phyloP scores from a whole-genome alignment of 1,140 invertebrate genomes.

The Meloidogyne exigua region DNA sequence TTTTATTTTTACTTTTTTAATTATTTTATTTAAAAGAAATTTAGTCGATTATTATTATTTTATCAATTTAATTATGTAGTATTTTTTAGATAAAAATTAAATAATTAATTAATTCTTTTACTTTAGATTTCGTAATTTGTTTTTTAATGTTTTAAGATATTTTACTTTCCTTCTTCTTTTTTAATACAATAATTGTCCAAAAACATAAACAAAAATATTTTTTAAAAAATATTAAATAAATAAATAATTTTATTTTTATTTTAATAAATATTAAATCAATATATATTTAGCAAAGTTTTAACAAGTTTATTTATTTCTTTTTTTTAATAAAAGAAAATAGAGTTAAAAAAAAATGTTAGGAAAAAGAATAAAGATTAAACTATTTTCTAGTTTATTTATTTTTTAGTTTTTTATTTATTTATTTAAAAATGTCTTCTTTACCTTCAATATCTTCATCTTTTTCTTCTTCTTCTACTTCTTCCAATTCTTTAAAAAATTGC shows the following conservation, averaged over 20 bases:
- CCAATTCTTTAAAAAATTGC: background rate
- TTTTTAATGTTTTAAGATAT: slow-evolving; percentile 9
- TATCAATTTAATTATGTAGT: background rate
- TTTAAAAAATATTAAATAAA: background rate
- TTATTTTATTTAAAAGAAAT: background rate
- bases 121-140: background rate
- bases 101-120: background rate
- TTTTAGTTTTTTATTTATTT: background rate
- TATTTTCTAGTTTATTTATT: background rate
- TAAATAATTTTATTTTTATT: background rate
- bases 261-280: too few species aligned
- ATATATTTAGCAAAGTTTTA: too few species aligned
- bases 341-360: too few species aligned
- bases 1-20: background rate
- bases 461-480: background rate
- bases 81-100: background rate
- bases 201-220: background rate
- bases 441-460: background rate
- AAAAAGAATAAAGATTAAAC: background rate
- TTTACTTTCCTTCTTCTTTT: too few species aligned
- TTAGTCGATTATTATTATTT: too few species aligned
- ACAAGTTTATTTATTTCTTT: too few species aligned
- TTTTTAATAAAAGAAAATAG: too few species aligned
- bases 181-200: background rate
- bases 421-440: background rate